These are phyloP conservation scores for Synergus laeviventris DNA, from an alignment of 2,888 invertebrate species.

Conservation along the genomic window DNA sequence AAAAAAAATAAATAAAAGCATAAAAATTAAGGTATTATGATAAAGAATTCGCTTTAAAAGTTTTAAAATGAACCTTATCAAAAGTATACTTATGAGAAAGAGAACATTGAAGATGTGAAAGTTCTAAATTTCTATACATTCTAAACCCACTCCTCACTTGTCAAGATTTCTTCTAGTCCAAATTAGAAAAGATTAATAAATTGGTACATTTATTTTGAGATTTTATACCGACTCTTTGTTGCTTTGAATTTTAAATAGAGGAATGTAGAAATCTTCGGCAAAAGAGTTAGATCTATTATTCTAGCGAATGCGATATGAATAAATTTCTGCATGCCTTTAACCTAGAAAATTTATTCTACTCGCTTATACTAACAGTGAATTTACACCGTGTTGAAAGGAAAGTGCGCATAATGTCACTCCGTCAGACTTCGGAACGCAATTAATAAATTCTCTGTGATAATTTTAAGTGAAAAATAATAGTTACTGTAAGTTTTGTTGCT, in stretches of 20 bases:
- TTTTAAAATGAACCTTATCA: not conserved
- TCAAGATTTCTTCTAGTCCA: not conserved
- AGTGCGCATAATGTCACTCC: constrained; percentile 38
- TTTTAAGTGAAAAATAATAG: constrained; percentile 9
- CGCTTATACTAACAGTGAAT: constrained; percentile 8
- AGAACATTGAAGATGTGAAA: not conserved
- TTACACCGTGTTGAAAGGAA: constrained; percentile 37
- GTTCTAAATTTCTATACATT: not conserved
- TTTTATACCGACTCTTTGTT: not conserved
- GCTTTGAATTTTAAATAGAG: not conserved
- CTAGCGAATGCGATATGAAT: constrained; percentile 20
- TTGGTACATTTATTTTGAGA: constrained; percentile 6
- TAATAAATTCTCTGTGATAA: constrained; percentile 16
- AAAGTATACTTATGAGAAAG: not conserved
- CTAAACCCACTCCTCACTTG: not conserved
- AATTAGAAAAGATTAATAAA: not conserved
- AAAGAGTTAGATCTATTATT: constrained; percentile 8
- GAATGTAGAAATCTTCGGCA: not conserved
- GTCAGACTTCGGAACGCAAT: not conserved
- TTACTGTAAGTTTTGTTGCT: constrained; percentile 15
- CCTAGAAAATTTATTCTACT: constrained; percentile 53
- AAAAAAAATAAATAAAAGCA: too few relatives aligned
- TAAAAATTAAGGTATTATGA: not conserved
- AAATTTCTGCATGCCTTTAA: constrained; percentile 50
- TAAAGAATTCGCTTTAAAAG: not conserved